Evolutionary conservation across 2,113 vertebrate genomes (phyloP).

Genomic region (Protomyctophum bolini): DNA sequence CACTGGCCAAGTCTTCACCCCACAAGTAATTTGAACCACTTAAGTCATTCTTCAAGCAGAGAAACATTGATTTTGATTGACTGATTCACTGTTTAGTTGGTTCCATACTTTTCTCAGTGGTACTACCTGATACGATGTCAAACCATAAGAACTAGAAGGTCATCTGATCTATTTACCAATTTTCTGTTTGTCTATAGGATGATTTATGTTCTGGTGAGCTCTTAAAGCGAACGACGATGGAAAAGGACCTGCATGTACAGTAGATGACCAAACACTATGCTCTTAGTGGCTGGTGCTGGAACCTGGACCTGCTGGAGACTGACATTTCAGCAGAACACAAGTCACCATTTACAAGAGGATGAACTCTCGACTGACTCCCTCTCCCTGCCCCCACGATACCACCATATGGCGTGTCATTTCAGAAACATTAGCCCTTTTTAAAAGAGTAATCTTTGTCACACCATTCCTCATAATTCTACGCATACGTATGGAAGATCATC

Average conservation of each 20-base stretch:
- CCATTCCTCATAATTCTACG: slow-evolving; percentile 43
- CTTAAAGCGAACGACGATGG: slow-evolving; percentile 77
- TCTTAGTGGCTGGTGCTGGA: slow-evolving; percentile 56
- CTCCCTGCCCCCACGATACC: not conserved
- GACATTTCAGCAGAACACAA: slow-evolving; percentile 43
- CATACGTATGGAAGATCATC: slow-evolving; percentile 35
- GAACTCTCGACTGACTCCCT: slow-evolving; percentile 40
- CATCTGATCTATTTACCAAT: not conserved
- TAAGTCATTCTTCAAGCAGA: too few relatives aligned
- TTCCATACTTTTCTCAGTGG: too few relatives aligned
- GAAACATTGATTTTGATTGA: too few relatives aligned
- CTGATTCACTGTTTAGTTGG: too few relatives aligned
- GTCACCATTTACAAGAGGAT: slow-evolving; percentile 57
- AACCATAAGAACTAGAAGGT: too few relatives aligned
- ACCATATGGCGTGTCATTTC: slow-evolving; percentile 44
- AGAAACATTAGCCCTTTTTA: slow-evolving; percentile 58
- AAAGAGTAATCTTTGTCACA: slow-evolving; percentile 41
- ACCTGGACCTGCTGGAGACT: slow-evolving; percentile 66
- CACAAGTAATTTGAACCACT: too few relatives aligned
- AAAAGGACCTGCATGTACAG: slow-evolving; percentile 52
- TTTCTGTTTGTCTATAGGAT: slow-evolving; percentile 79
- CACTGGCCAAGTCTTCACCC: too few relatives aligned
- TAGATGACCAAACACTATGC: slow-evolving; percentile 55
- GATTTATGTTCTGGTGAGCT: slow-evolving; percentile 99
- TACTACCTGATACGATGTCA: too few relatives aligned